Conservation (phyloP, 2,113 vertebrate genomes). For the Mus spicilegus region DNA sequence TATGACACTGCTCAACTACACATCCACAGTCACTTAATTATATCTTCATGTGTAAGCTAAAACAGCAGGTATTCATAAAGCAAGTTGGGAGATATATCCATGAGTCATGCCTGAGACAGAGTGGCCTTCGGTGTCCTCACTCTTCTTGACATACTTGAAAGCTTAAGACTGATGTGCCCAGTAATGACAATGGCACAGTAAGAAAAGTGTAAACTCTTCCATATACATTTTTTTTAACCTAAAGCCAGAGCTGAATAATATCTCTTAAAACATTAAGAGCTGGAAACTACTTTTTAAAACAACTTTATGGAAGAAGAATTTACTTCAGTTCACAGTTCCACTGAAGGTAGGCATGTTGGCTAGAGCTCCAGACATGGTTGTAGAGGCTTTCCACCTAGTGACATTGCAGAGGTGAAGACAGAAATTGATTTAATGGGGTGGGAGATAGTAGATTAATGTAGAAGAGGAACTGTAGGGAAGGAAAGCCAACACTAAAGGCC, state of each 20-base stretch:
- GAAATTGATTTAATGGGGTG: not conserved
- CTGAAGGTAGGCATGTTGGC: not conserved
- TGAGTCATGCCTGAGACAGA: not conserved
- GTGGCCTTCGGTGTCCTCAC: not conserved
- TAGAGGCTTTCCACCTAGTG: not conserved
- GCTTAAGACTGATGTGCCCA: not conserved
- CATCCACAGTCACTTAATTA: not conserved
- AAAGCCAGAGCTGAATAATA: not conserved
- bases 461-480: not conserved
- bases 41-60: not conserved
- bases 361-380: no score
- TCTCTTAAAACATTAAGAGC: conserved; percentile 14
- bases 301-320: not conserved
- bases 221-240: not conserved
- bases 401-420: not conserved
- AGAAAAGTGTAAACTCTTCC: conserved; percentile 22
- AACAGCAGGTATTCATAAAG: not conserved
- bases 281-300: not conserved
- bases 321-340: not conserved
- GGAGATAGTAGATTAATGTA: not conserved
- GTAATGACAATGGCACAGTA: conserved; percentile 15
- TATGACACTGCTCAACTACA: not conserved
- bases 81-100: not conserved
- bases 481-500: not conserved
- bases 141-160: not conserved